phyloP scores from a whole-genome alignment of 2,888 invertebrate species.

The Dichetophora obliterata region DNA sequence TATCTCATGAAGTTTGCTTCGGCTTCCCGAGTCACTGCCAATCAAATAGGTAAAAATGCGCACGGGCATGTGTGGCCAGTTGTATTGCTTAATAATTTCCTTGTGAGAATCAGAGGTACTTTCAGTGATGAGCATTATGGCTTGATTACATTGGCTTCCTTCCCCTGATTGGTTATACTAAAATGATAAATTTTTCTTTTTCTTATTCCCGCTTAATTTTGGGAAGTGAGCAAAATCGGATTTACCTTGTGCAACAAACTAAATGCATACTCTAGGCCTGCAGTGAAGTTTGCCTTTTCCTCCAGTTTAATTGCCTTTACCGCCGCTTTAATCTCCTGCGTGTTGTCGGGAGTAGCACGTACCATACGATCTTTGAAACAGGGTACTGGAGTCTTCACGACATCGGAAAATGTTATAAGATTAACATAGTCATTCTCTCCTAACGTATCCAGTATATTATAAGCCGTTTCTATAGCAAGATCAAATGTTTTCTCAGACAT shows the following conservation, averaged over 20 bases:
- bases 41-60: slow-evolving; percentile 97
- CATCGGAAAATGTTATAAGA: slow-evolving; percentile 90
- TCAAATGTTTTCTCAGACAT: slow-evolving; percentile 87
- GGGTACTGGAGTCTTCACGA: slow-evolving; percentile 84
- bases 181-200: slow-evolving; percentile 49
- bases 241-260: slow-evolving; percentile 88
- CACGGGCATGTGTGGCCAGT: slow-evolving; percentile 94
- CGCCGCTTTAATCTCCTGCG: slow-evolving; percentile 83
- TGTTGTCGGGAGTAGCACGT: slow-evolving; percentile 85
- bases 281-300: slow-evolving; percentile 91
- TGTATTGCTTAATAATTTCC: slow-evolving; percentile 82
- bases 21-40: slow-evolving; percentile 91
- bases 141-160: slow-evolving; percentile 97
- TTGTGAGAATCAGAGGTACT: slow-evolving; percentile 83
- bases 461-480: slow-evolving; percentile 89
- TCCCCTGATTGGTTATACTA: slow-evolving; percentile 86
- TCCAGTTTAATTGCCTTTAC: slow-evolving; percentile 81
- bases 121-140: slow-evolving; percentile 96
- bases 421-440: slow-evolving; percentile 98
- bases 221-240: neutral
- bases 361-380: slow-evolving; percentile 93
- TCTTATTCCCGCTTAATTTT: slow-evolving; percentile 13
- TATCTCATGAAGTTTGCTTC: slow-evolving; percentile 90
- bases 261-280: slow-evolving; percentile 92
- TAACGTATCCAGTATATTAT: slow-evolving; percentile 91